Base-by-base conservation (phyloP, 2,888 invertebrate species). In the Taenaris catops region DNA sequence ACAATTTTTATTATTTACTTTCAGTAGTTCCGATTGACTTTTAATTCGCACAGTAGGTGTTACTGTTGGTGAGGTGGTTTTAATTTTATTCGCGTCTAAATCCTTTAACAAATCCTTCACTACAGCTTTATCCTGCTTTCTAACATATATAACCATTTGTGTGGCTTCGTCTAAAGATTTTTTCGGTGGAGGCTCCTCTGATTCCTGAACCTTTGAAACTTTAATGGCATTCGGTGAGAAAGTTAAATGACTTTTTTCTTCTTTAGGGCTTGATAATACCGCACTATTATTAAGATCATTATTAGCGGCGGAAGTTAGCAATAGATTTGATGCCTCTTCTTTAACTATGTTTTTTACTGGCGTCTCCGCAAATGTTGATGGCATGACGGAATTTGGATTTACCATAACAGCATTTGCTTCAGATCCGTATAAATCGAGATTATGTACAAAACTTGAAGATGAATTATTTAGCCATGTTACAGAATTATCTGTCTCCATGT, bases 351-450 rank as follows among this genome's bases (percentile, higher is more conserved):
- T 73, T 54, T 86, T 86, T 4, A 78, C 65, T 11, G 87, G 87
- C 2, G 87, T 86, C 48, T 87, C 87, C 9, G 87, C 83, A 39
- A 91, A 90, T 46, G 93, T 90, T 19, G 93, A 87, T 1, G 96
- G 96, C 92, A 96, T 93, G 23, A 96, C 96, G 11, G 94, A 94
- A 61, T 95, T 96, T 2, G 96, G 96, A 79, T 96, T 96, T 2
- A 96, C 96, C 90, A 96, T 92, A 47, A 94, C 92, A 6, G 92
- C 91, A 43, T 91, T 91, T 21, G 92, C 92, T 62, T 94, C 94
- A 4, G 90, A 90, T 11, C 91, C 90, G 58, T 89, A 91, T 50
- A 92, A 87, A 65, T 92, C 93, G 53, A 92, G 72, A 63, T 91
- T 90, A 61, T 91, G 90, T 52, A 91, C 91, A 51, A 90, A 90